A percentile compares a stretch with the other conserved stretches of the same genome.
phyloP scores from a whole-genome alignment of 2,888 invertebrate genomes.

The Cosmopolites sordidus region DNA sequence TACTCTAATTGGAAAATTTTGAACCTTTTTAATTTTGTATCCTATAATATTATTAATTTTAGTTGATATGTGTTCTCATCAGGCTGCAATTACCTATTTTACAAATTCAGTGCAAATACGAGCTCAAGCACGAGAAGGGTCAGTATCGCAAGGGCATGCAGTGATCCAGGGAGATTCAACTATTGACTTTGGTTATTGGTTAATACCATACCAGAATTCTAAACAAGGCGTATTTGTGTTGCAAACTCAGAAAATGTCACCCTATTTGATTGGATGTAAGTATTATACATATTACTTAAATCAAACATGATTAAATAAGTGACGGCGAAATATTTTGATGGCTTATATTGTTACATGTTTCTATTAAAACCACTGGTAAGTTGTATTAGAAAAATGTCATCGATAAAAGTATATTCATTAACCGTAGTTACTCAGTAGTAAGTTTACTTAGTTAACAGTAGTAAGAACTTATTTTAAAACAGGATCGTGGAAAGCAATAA shows the following conservation, averaged over 20 bases:
- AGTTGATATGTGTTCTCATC: constrained; percentile 11
- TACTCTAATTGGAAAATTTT: no score
- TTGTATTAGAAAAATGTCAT: no score
- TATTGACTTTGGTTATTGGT: constrained; percentile 7
- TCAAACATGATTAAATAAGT: no score
- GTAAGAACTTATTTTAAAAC: no score
- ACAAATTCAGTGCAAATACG: background rate
- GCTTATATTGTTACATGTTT: no score
- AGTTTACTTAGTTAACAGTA: no score
- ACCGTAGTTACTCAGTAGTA: no score
- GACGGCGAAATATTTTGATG: no score
- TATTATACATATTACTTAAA: constrained; percentile 1
- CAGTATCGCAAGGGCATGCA: background rate
- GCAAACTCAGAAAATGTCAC: background rate
- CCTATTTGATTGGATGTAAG: background rate
- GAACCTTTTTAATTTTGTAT: no score
- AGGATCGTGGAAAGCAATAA: no score
- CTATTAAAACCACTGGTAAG: no score
- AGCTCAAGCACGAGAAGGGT: constrained; percentile 5
- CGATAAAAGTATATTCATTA: no score
- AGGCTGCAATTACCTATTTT: constrained; percentile 6
- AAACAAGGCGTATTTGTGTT: background rate
- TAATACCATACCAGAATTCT: background rate
- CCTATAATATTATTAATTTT: background rate
- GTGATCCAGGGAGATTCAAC: background rate